Evolutionary conservation across 2,888 invertebrate genomes (phyloP), one percentile per base, ranked within the genome.

Genomic region (Lochmaea crataegi): DNA sequence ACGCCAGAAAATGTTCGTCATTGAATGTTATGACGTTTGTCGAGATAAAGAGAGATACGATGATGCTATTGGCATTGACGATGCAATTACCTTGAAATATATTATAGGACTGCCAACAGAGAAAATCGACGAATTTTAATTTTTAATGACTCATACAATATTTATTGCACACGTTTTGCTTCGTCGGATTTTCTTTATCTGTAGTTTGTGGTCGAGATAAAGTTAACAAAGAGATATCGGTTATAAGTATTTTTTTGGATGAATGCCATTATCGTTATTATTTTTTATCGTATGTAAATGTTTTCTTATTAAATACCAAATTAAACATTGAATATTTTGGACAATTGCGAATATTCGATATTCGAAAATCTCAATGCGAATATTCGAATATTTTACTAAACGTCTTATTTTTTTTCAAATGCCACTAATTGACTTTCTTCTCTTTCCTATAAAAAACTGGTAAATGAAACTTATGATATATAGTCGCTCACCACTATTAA

Each of bases 61-160:
- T 18, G 51, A 42, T 61, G 63, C 22, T 58, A 10, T 64, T 64
- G 63, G 63, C 63, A 64, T 11, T 64, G 63, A 64, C 45, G 22
- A 9, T 64, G 63, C 22, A 57, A n/a, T 48, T n/a, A 14, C n/a
- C 48, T 48, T 48, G 48, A 48, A 48, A n/a, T 14, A 48, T 48
- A 14, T 14, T 45, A 14, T 48, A n/a, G 3, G 7, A n/a, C 48
- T 48, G 12, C 48, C 2, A 48, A n/a, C 48, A 14, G 5, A n/a
- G 48, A 32, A 48, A 48, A 48, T 14, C 6, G 7, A 48, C 48
- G 14, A 6, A 32, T 32, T 32, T 7, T 32, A n/a, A n/a, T 48
- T 45, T n/a, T 48, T 48, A n/a, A 48, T 48, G 48, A 48, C n/a
- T 48, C 48, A 48, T 6, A 48, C n/a, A 6, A 48, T n/a, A 48